These are phyloP conservation scores for Meandrina meandrites DNA, from an alignment of 92 coral and sea anemone species.

Conservation along the genomic window DNA sequence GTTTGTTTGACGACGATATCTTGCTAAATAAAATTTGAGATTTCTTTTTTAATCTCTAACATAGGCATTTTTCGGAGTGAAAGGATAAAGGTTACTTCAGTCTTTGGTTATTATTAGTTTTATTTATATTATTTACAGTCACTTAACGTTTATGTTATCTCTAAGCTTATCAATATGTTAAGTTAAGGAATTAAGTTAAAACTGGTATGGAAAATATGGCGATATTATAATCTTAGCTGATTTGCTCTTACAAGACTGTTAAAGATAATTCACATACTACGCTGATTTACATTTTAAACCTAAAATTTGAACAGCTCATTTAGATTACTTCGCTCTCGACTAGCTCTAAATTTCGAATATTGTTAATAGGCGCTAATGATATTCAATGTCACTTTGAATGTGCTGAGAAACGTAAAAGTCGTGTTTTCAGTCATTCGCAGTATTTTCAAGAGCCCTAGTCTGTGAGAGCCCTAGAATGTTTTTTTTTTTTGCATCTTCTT, in stretches of 20 bases:
- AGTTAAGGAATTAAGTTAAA: not conserved
- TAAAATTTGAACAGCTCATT: not conserved
- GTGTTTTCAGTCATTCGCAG: not conserved
- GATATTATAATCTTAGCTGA: not conserved
- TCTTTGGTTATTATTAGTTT: not conserved
- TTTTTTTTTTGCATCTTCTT: too few species aligned
- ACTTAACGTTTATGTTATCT: not conserved
- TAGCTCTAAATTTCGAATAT: too few species aligned
- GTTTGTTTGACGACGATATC: too few species aligned
- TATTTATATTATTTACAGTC: too few species aligned
- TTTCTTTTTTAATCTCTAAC: not conserved
- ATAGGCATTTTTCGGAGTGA: not conserved
- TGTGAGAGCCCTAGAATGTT: too few species aligned
- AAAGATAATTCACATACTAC: not conserved
- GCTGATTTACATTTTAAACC: not conserved
- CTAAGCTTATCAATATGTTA: not conserved
- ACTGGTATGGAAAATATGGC: not conserved
- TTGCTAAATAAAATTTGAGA: not conserved
- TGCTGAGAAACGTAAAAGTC: too few species aligned
- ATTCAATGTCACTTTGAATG: too few species aligned
- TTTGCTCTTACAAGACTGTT: not conserved
- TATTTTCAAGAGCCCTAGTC: not conserved
- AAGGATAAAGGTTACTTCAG: not conserved
- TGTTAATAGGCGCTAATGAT: too few species aligned
- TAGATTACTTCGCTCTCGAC: not conserved